phyloP scores from a whole-genome alignment of 1,140 invertebrate genomes.

The Cyclina sinensis region DNA sequence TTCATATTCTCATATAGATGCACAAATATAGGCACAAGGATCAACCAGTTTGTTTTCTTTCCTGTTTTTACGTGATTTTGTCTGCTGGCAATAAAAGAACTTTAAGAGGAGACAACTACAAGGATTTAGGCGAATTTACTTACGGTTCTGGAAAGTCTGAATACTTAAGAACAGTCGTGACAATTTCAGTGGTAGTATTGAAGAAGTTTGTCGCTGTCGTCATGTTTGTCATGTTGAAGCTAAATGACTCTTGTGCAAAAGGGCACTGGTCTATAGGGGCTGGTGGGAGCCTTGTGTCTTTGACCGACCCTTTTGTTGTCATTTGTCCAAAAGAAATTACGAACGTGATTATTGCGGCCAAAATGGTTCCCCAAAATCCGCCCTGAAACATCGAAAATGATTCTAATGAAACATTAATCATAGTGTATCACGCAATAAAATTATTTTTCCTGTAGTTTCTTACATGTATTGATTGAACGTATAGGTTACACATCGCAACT shows the following conservation, averaged over 20 bases:
- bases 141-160: neutral
- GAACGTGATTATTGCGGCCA: slow-evolving; percentile 24
- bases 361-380: slow-evolving; percentile 38
- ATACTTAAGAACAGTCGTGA: neutral
- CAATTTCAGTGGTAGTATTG: neutral
- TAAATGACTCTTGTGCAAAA: neutral
- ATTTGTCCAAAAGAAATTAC: slow-evolving; percentile 46
- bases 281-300: slow-evolving; percentile 42
- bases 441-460: too few relatives aligned
- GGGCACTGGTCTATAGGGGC: slow-evolving; percentile 57
- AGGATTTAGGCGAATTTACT: neutral
- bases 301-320: slow-evolving; percentile 46
- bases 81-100: too few relatives aligned
- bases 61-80: too few relatives aligned
- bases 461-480: too few relatives aligned
- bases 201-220: neutral
- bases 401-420: too few relatives aligned
- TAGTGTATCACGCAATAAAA: too few relatives aligned
- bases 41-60: too few relatives aligned
- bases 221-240: neutral
- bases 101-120: too few relatives aligned
- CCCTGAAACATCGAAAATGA: slow-evolving; percentile 13
- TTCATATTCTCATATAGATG: too few relatives aligned
- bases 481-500: too few relatives aligned
- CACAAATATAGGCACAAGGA: too few relatives aligned